Conservation (phyloP, 2,113 vertebrate species). For the Hippocampus guttulatus region DNA sequence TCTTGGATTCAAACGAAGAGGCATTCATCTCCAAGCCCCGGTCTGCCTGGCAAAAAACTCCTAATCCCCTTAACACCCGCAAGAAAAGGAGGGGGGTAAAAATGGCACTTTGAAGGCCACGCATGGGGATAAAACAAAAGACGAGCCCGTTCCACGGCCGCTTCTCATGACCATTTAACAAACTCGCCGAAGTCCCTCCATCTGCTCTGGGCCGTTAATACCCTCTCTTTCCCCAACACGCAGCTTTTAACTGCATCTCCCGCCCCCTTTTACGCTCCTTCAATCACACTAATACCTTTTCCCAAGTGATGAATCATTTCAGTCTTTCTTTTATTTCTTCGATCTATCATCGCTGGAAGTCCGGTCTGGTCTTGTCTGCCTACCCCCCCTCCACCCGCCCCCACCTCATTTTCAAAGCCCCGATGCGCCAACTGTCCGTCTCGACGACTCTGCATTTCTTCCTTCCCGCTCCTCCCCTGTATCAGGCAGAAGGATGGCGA, state of each 20-base stretch:
- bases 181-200: slow-evolving; percentile 63
- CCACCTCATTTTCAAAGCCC: neutral
- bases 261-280: slow-evolving; percentile 44
- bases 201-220: slow-evolving; percentile 72
- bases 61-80: slow-evolving; percentile 79
- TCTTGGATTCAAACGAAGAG: slow-evolving; percentile 75
- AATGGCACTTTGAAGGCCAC: slow-evolving; percentile 73
- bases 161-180: slow-evolving; percentile 62
- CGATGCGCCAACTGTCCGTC: slow-evolving; percentile 26
- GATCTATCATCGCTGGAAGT: slow-evolving; percentile 68
- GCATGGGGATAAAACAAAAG: slow-evolving; percentile 69
- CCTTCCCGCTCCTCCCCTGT: slow-evolving; percentile 33
- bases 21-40: slow-evolving; percentile 77
- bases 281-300: slow-evolving; percentile 67
- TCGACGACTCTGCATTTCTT: slow-evolving; percentile 23
- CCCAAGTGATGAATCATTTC: slow-evolving; percentile 67
- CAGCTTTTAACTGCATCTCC: slow-evolving; percentile 61
- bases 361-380: slow-evolving; percentile 19
- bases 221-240: slow-evolving; percentile 46
- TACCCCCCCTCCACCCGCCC: neutral
- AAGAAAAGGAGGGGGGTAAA: slow-evolving; percentile 54
- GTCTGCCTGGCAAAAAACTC: slow-evolving; percentile 66
- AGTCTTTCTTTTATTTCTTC: slow-evolving; percentile 57
- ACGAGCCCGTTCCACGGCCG: slow-evolving; percentile 57
- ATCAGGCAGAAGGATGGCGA: slow-evolving; percentile 73